phyloP scores from a whole-genome alignment of 1,140 invertebrate genomes.

The Rhynchophorus ferrugineus region DNA sequence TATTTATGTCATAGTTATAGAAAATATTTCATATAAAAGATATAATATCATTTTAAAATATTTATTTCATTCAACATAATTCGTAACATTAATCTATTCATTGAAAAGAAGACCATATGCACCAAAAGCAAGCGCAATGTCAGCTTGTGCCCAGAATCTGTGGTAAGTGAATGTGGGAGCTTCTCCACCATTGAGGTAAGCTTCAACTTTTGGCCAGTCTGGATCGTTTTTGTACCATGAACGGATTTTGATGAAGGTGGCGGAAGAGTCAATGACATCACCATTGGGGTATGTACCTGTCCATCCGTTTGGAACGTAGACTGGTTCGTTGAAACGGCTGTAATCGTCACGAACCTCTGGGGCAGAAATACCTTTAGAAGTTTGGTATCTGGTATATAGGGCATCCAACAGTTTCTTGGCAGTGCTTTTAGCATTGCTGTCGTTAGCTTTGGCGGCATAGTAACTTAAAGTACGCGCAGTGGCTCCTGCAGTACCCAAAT shows the following conservation, averaged over 20 bases:
- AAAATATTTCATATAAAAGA: too few relatives aligned
- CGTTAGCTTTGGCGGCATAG: slow-evolving; percentile 17
- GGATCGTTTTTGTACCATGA: slow-evolving; percentile 22
- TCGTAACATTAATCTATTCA: too few relatives aligned
- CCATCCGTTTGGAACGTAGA: slow-evolving; percentile 22
- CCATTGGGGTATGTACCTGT: slow-evolving; percentile 19
- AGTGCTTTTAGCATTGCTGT: slow-evolving; percentile 8
- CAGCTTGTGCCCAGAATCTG: slow-evolving; percentile 23
- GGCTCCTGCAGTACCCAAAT: slow-evolving; percentile 18
- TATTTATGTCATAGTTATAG: too few relatives aligned
- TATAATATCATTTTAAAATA: too few relatives aligned
- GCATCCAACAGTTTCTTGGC: slow-evolving; percentile 19
- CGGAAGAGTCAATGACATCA: slow-evolving; percentile 17
- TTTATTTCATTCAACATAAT: too few relatives aligned
- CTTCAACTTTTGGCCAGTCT: slow-evolving; percentile 17
- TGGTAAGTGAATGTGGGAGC: slow-evolving; percentile 20
- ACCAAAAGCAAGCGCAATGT: slow-evolving; percentile 21
- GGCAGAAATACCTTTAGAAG: slow-evolving; percentile 10
- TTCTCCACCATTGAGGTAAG: slow-evolving; percentile 13
- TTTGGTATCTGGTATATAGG: slow-evolving; percentile 12
- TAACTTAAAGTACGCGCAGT: slow-evolving; percentile 21
- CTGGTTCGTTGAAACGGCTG: slow-evolving; percentile 1
- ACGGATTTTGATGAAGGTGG: slow-evolving; percentile 19
- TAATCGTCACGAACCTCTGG: neutral
- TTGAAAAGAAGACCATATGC: slow-evolving; percentile 21